These are phyloP conservation scores for Enteromius treurensis DNA, from an alignment of 2,797 vertebrate species.

Conservation along the genomic window DNA sequence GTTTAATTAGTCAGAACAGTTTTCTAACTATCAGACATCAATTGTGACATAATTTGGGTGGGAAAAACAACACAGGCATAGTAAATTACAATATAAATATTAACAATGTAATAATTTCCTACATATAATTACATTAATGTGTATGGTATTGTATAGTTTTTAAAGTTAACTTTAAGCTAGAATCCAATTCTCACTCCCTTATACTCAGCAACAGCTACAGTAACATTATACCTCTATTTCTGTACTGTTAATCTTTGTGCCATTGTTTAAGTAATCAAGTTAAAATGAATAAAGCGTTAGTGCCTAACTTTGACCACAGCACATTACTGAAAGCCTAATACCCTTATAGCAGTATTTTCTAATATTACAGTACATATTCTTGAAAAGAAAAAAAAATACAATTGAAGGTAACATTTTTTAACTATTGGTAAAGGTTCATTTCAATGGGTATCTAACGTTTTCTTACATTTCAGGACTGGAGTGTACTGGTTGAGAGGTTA, in stretches of 20 bases:
- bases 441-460: neutral
- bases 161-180: neutral
- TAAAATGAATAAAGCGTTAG: neutral
- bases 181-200: neutral
- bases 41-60: neutral
- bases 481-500: slow-evolving; percentile 66
- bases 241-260: slow-evolving; percentile 8
- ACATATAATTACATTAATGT: neutral
- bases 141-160: neutral
- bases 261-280: slow-evolving; percentile 16
- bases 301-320: neutral
- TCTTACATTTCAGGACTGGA: slow-evolving; percentile 77
- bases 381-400: neutral
- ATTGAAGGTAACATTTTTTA: too few species aligned
- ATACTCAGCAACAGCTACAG: neutral
- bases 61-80: neutral
- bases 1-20: neutral
- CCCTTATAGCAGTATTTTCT: neutral
- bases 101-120: neutral
- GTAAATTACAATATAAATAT: neutral
- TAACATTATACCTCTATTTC: slow-evolving; percentile 13
- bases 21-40: neutral
- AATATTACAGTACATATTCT: neutral
- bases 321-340: neutral
- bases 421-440: neutral